Percentiles rank a stretch among this genome's conserved stretches.
Conservation (phyloP, 2,113 vertebrate species). For the Hydrolagus affinis region DNA sequence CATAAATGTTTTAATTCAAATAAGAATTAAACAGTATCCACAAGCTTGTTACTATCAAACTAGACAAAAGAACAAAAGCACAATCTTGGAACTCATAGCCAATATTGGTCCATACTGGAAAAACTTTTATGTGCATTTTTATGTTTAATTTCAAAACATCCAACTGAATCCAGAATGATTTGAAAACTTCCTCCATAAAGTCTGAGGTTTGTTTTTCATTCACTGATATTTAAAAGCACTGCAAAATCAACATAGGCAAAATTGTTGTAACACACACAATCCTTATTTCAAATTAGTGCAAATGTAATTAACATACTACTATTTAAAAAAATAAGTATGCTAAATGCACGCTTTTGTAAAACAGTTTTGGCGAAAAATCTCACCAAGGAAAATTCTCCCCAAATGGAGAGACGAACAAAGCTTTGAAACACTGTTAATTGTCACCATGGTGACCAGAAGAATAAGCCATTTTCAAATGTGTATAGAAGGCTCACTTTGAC, state of each 20-base stretch:
- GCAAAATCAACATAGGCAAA: not conserved
- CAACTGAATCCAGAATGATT: not conserved
- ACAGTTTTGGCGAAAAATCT: slow-evolving; percentile 58
- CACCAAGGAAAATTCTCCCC: slow-evolving; percentile 65
- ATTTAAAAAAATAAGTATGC: slow-evolving; percentile 38
- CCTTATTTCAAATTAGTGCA: slow-evolving; percentile 2
- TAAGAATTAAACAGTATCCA: not conserved
- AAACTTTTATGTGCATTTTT: not conserved
- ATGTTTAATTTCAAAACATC: not conserved
- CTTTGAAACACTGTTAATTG: slow-evolving; percentile 92
- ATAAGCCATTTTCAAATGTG: slow-evolving; percentile 94
- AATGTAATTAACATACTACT: not conserved
- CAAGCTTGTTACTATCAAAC: not conserved
- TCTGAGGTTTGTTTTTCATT: slow-evolving; percentile 11
- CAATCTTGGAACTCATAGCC: not conserved
- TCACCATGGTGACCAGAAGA: slow-evolving; percentile 92
- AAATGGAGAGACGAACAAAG: slow-evolving; percentile 81
- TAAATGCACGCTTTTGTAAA: slow-evolving; percentile 43
- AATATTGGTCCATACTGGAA: not conserved
- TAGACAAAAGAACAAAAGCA: not conserved
- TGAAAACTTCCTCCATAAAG: not conserved
- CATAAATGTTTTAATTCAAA: not conserved
- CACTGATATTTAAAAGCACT: not conserved
- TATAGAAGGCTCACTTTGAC: slow-evolving; percentile 82
- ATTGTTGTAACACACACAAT: not conserved